phyloP scores from a whole-genome alignment of 2,113 vertebrate species.

The Sebastes schlegelii region DNA sequence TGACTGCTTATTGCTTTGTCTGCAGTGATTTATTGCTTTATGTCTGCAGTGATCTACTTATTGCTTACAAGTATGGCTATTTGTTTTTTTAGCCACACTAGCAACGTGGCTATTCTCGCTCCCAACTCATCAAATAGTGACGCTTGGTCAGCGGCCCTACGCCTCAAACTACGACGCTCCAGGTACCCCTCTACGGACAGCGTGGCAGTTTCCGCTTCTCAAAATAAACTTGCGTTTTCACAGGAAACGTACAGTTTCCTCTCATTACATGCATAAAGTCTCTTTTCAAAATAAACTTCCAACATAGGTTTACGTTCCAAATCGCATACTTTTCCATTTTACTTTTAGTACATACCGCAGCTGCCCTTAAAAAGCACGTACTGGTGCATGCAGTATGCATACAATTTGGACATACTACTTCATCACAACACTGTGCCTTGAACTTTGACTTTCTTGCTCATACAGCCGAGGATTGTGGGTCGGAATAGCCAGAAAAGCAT shows the following conservation, averaged over 20 bases:
- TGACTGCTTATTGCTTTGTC: conserved; percentile 3
- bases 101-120: no score
- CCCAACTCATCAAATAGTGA: not conserved
- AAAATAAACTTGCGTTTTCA: not conserved
- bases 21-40: not conserved
- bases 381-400: no score
- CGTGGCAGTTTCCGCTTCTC: not conserved
- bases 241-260: not conserved
- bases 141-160: not conserved
- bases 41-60: not conserved
- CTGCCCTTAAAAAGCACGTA: no score
- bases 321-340: no score
- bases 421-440: no score
- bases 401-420: no score
- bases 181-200: not conserved
- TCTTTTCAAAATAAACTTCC: not conserved
- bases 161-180: not conserved
- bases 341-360: no score
- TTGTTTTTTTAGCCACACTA: not conserved
- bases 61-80: not conserved
- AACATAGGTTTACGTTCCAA: not conserved
- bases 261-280: not conserved
- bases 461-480: no score
- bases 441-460: no score
- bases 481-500: no score